Conservation (phyloP, 2,797 vertebrate genomes). For the Macroramphosus scolopax region DNA sequence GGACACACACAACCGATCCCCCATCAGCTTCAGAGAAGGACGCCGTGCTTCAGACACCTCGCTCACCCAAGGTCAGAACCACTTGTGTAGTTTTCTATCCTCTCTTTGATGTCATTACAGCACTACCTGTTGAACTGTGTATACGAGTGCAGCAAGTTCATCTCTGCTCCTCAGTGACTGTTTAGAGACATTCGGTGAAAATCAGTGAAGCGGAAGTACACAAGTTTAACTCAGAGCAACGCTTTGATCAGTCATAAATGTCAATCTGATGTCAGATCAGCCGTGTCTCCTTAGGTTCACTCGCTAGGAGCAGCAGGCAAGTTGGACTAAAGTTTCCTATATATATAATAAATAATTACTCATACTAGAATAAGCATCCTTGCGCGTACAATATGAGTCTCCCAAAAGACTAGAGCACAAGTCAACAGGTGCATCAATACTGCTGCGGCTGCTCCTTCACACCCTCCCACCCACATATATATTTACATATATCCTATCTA, state of each 20-base stretch:
- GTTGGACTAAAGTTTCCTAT: no score
- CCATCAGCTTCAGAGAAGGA: conserved; percentile 96
- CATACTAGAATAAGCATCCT: no score
- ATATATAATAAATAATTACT: no score
- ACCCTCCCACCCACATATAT: not conserved
- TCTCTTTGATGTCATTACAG: no score
- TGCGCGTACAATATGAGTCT: no score
- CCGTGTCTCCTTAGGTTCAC: conserved; percentile 3
- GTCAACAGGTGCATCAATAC: conserved; percentile 16
- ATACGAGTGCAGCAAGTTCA: conserved; percentile 1
- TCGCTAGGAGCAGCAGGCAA: no score
- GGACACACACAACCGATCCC: conserved; percentile 93
- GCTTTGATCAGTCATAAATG: conserved; percentile 9
- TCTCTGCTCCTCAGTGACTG: not conserved
- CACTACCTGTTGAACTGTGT: not conserved
- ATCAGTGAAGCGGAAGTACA: conserved; percentile 6
- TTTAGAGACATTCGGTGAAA: not conserved
- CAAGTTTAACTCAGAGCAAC: not conserved
- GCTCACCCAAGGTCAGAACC: conserved; percentile 89
- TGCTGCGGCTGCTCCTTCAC: conserved; percentile 36
- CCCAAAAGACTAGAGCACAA: no score
- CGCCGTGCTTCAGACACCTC: conserved; percentile 96
- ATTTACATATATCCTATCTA: not conserved
- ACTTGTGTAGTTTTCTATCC: not conserved
- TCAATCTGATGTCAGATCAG: conserved; percentile 10